Base-by-base conservation (phyloP, 2,113 vertebrate genomes). In the Puma concolor region DNA sequence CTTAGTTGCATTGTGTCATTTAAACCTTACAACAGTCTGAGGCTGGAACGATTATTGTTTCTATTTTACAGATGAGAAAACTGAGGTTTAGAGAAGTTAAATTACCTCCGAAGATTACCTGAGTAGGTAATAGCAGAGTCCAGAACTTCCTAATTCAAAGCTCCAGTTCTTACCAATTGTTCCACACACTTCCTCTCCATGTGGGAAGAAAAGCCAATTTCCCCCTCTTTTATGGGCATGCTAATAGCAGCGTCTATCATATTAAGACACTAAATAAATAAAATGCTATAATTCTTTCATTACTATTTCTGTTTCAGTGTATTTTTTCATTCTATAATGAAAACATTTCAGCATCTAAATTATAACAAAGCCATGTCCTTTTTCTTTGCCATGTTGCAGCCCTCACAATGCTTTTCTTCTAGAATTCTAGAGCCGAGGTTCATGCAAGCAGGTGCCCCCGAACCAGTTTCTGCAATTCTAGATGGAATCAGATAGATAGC, bases 371-470 rank as follows among this genome's bases (percentile, higher is more conserved):
- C 57, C 54, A 36, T 74, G 14, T 88, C 44, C n/a, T 79, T 92
- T 92, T 85, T 2, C 33, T 74, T 96, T 86, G 41, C 63, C 33
- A 13, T 66, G 60, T 81, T 57, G 41, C 17, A n/a, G 63, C 0
- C 71, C 72, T 71, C 44, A 57, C 16, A 81, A 7, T 6, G 4
- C 29, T 57, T 94, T 94, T 64, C 41, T 72, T 87, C 79, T 89
- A 15, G 83, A 92, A 36, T 95, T 96, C 88, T 85, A 69, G 96
- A 96, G 85, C 91, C 80, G 57, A 92, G 41, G 64, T 94, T 84
- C 57, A 66, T 77, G 27, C 12, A 84, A 79, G 52, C 95, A 89
- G 76, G 94, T 95, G 80, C 50, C 60, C 66, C 69, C 74, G 72
- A 50, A 82, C 74, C 48, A 10, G 81, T 92, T 82, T 91, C 79